A percentile compares a stretch with the other conserved stretches of the same genome.
Conservation (phyloP, 2,888 invertebrate genomes). For the Macrosoma leucophasiata region DNA sequence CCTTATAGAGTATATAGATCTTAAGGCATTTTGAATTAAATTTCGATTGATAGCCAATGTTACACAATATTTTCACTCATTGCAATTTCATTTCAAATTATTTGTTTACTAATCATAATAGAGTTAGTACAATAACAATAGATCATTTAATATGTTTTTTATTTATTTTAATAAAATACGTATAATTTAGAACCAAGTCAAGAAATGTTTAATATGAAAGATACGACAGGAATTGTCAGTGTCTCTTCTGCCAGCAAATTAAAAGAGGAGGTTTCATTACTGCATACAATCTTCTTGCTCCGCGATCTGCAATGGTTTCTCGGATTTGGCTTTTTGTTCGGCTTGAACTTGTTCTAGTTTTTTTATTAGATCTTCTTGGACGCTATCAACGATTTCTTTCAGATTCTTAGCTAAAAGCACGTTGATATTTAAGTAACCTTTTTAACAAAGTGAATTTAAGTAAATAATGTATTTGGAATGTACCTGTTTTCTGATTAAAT, state of each 20-base stretch:
- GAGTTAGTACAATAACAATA: slow-evolving; percentile 1
- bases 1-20: no score
- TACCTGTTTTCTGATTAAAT: slow-evolving; percentile 67
- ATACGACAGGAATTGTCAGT: no score
- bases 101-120: not conserved
- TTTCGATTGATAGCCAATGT: no score
- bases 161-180: slow-evolving; percentile 10
- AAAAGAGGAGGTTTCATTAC: no score
- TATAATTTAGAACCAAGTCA: slow-evolving; percentile 13
- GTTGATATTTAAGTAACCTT: not conserved
- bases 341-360: slow-evolving; percentile 57
- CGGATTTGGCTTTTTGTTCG: slow-evolving; percentile 34
- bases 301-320: slow-evolving; percentile 18
- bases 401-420: slow-evolving; percentile 56
- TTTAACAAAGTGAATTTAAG: slow-evolving; percentile 1
- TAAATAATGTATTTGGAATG: not conserved
- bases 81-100: no score
- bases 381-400: slow-evolving; percentile 66
- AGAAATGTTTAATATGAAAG: no score
- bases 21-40: no score
- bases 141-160: slow-evolving; percentile 2
- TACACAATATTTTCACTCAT: no score
- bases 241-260: no score
- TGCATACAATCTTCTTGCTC: no score
- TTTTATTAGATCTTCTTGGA: slow-evolving; percentile 60